Conservation (phyloP, 2,113 vertebrate species). For the Xenopus laevis region DNA sequence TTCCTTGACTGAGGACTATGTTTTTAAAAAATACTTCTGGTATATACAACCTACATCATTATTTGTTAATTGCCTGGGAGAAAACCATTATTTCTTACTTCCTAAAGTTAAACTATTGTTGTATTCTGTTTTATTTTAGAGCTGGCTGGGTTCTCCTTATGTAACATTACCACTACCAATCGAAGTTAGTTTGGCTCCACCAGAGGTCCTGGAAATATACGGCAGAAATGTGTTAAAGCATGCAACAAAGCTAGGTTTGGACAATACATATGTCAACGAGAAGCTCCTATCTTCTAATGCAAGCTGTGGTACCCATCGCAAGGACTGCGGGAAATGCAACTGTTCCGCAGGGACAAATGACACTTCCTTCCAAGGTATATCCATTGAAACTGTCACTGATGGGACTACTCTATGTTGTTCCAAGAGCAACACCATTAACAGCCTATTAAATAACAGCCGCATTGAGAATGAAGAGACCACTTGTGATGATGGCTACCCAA, state of each 20-base stretch:
- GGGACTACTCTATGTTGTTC: constrained; percentile 53
- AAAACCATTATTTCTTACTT: too few species aligned
- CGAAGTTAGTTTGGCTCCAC: constrained; percentile 47
- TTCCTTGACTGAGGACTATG: too few species aligned
- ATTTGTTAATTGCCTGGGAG: too few species aligned
- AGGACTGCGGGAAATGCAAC: constrained; percentile 23
- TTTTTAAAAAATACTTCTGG: too few species aligned
- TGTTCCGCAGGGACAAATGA: constrained; percentile 47
- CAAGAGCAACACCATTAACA: constrained; percentile 47
- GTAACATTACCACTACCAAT: constrained; percentile 52
- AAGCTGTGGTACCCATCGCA: background rate
- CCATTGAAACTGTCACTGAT: constrained; percentile 79
- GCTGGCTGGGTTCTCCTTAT: constrained; percentile 60
- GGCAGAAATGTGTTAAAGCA: constrained; percentile 33
- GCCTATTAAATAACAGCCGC: background rate
- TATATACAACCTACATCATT: too few species aligned
- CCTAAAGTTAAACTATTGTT: too few species aligned
- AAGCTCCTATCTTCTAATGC: constrained; percentile 23
- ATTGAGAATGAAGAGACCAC: constrained; percentile 35
- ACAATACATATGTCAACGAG: constrained; percentile 18
- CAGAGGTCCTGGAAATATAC: constrained; percentile 54
- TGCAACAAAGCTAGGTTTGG: constrained; percentile 27
- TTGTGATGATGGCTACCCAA: constrained; percentile 54
- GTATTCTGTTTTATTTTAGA: constrained; percentile 52
- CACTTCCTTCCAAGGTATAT: constrained; percentile 67